Percentiles rank a stretch among this genome's conserved stretches.
phyloP scores from a whole-genome alignment of 2,113 vertebrate species.

The Agelaius tricolor region DNA sequence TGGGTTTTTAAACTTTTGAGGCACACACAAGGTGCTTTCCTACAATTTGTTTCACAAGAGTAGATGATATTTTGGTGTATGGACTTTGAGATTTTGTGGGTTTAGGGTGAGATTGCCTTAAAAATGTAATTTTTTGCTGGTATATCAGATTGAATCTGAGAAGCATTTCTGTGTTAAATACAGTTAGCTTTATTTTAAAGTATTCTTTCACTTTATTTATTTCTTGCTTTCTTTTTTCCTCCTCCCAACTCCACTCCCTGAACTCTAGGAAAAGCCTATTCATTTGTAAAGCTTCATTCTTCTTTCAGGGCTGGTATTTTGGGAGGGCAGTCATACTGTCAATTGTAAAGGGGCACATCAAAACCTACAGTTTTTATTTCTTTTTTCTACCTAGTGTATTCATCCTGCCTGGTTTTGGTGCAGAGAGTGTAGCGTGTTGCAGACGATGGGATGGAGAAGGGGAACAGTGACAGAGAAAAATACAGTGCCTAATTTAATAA shows the following conservation, averaged over 20 bases:
- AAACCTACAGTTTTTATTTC: not conserved
- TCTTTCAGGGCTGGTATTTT: not conserved
- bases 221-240: not conserved
- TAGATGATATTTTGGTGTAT: not conserved
- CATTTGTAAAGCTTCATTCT: not conserved
- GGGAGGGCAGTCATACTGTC: not conserved
- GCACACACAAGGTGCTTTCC: fast-evolving
- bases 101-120: not conserved
- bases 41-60: not conserved
- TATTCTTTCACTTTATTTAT: not conserved
- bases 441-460: not conserved
- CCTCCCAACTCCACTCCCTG: not conserved
- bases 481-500: not conserved
- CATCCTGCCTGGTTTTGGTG: not conserved
- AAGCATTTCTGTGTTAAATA: not conserved
- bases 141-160: not conserved
- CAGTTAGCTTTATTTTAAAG: not conserved
- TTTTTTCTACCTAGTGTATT: not conserved
- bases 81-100: not conserved
- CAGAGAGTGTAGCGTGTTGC: not conserved
- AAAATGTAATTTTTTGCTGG: not conserved
- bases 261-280: not conserved
- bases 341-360: not conserved
- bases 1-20: not conserved
- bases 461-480: not conserved